phyloP scores from a whole-genome alignment of 92 coral and sea anemone species.

The Palythoa caribaeorum region DNA sequence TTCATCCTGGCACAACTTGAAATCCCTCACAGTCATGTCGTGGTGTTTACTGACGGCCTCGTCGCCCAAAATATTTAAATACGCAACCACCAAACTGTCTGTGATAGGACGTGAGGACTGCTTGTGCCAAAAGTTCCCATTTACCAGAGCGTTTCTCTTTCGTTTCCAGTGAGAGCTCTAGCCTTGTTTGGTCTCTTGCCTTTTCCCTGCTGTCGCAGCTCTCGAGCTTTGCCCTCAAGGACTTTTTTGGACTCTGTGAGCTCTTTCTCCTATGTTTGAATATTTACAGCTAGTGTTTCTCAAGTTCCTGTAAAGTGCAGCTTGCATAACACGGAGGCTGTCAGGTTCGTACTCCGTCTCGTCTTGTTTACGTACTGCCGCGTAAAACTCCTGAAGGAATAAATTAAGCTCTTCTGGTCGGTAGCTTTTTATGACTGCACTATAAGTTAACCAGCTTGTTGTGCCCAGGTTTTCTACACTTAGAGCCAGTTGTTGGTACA shows the following conservation, averaged over 20 bases:
- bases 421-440: conserved; percentile 8
- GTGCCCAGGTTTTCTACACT: too few species aligned
- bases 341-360: conserved; percentile 56
- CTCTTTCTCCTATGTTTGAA: conserved; percentile 43
- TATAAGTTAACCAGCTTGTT: too few species aligned
- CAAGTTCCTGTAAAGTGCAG: conserved; percentile 26
- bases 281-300: conserved; percentile 33
- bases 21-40: conserved; percentile 74
- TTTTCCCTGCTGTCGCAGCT: conserved; percentile 55
- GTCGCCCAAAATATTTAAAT: conserved; percentile 71
- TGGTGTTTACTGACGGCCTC: conserved; percentile 72
- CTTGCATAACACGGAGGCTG: conserved; percentile 55
- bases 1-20: conserved; percentile 65
- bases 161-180: conserved; percentile 40
- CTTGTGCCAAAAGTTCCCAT: conserved; percentile 43
- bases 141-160: conserved; percentile 54
- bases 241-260: conserved; percentile 57
- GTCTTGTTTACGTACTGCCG: conserved; percentile 51
- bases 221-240: conserved; percentile 64
- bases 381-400: too few species aligned
- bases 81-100: conserved; percentile 72
- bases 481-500: too few species aligned
- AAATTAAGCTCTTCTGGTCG: not conserved
- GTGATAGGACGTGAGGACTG: conserved; percentile 62
- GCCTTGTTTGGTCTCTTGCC: conserved; percentile 64